Evolutionary conservation across 2,888 invertebrate species (phyloP).

Genomic region (Conchocele bisecta): DNA sequence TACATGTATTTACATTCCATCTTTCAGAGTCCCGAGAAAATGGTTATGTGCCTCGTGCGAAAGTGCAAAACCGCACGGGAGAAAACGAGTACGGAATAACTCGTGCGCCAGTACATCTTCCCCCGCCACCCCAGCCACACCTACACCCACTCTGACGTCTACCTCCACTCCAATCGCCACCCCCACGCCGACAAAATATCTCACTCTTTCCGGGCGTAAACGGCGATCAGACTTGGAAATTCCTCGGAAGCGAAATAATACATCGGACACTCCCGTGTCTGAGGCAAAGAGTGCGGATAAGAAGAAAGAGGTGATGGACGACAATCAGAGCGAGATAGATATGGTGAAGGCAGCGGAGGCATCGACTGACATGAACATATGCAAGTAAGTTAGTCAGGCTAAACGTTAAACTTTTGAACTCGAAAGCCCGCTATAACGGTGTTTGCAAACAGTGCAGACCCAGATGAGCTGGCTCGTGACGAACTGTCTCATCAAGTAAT

Average conservation of each 20-base stretch:
- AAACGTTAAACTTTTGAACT: no score
- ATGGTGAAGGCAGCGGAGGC: slow-evolving; percentile 61
- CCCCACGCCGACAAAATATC: slow-evolving; percentile 10
- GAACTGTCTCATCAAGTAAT: no score
- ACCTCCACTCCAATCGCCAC: no score
- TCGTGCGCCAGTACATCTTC: slow-evolving; percentile 22
- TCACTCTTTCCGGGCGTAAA: slow-evolving; percentile 48
- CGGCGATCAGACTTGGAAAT: slow-evolving; percentile 49
- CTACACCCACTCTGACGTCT: no score
- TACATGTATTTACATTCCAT: no score
- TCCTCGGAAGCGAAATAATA: slow-evolving; percentile 49
- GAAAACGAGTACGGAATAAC: slow-evolving; percentile 34
- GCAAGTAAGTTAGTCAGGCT: slow-evolving; percentile 69
- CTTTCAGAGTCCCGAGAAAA: no score
- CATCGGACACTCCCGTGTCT: slow-evolving; percentile 24
- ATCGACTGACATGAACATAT: slow-evolving; percentile 67
- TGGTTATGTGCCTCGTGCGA: no score
- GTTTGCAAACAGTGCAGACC: no score
- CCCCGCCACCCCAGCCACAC: no score
- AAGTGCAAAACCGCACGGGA: no score
- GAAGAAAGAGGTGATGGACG: slow-evolving; percentile 15
- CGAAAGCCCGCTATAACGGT: no score
- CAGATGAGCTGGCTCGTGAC: no score
- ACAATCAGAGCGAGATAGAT: slow-evolving; percentile 55
- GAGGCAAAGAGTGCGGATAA: slow-evolving; percentile 40